Evolutionary conservation across 2,113 vertebrate genomes (phyloP).

Genomic region (Crotalus horridus): DNA sequence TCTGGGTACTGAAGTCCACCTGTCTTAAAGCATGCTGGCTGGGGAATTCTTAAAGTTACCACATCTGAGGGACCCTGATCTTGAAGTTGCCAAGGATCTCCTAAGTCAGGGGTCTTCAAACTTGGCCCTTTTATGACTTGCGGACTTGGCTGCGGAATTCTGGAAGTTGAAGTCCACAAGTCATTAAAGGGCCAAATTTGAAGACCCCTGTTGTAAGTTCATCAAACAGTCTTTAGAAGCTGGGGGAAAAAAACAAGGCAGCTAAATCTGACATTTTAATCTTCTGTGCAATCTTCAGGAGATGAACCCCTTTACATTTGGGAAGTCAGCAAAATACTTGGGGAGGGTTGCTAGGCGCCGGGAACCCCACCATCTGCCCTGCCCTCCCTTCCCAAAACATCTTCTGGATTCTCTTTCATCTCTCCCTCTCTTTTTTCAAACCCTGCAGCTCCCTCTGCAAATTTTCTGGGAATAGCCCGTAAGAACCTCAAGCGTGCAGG

Average conservation of each 20-base stretch:
- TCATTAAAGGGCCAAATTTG: too few species aligned
- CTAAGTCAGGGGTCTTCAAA: neutral
- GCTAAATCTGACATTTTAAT: slow-evolving; percentile 28
- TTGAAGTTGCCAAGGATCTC: neutral
- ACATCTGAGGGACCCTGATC: neutral
- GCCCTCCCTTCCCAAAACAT: neutral
- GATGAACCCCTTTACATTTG: slow-evolving; percentile 22
- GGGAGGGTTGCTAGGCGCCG: neutral
- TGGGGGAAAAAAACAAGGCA: neutral
- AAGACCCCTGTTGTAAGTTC: too few species aligned
- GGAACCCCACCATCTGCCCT: neutral
- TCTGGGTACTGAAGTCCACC: neutral
- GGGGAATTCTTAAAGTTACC: neutral
- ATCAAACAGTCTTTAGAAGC: neutral
- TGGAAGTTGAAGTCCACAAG: too few species aligned
- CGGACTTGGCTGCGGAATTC: too few species aligned
- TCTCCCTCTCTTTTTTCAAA: slow-evolving; percentile 57
- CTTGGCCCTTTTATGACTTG: too few species aligned
- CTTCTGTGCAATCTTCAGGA: slow-evolving; percentile 44
- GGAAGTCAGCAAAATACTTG: slow-evolving; percentile 42
- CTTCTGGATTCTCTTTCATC: slow-evolving; percentile 28
- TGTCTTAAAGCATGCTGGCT: too few species aligned
- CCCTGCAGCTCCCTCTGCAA: neutral
- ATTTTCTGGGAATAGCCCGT: slow-evolving; percentile 59
- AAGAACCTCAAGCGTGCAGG: slow-evolving; percentile 52